phyloP scores from a whole-genome alignment of 2,888 invertebrate species.

The Noctua pronuba region DNA sequence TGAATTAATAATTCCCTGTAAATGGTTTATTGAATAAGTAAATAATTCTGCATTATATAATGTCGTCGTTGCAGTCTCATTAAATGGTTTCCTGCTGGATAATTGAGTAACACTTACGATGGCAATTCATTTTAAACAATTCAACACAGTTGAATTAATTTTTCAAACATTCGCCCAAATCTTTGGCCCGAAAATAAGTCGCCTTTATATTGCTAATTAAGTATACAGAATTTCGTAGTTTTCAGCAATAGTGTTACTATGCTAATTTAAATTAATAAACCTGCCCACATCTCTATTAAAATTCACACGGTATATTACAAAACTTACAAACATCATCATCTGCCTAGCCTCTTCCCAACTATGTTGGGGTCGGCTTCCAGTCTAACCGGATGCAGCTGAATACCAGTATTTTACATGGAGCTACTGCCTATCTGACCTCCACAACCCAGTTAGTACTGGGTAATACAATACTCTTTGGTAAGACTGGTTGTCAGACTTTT shows the following conservation, averaged over 20 bases:
- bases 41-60: conserved; percentile 3
- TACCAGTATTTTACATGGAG: too few relatives aligned
- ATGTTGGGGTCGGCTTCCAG: too few relatives aligned
- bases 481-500: too few relatives aligned
- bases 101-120: neutral
- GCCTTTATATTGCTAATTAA: neutral
- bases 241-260: neutral
- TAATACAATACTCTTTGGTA: too few relatives aligned
- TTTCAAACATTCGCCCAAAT: neutral
- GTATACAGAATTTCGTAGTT: neutral
- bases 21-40: conserved; percentile 21
- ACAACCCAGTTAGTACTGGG: too few relatives aligned
- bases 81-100: neutral
- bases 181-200: neutral
- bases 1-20: neutral
- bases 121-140: neutral
- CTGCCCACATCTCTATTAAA: neutral
- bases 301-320: neutral
- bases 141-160: neutral
- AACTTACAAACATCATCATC: too few relatives aligned
- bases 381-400: too few relatives aligned
- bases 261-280: neutral
- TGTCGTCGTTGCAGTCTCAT: neutral
- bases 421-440: too few relatives aligned
- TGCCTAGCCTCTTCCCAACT: too few relatives aligned